phyloP scores from a whole-genome alignment of 2,888 invertebrate genomes.

The Cheilosia soror region DNA sequence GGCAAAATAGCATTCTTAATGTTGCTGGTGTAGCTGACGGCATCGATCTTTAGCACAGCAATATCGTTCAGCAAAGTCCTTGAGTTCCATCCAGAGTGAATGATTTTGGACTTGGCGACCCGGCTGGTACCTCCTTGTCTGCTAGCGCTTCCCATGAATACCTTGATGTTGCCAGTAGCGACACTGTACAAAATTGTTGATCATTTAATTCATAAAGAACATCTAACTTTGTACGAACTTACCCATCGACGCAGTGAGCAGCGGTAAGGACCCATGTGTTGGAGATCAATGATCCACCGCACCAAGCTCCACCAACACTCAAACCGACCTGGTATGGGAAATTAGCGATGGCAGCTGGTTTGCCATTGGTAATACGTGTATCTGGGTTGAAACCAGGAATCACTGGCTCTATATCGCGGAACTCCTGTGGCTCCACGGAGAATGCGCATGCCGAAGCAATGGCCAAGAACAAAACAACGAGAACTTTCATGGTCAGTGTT shows the following conservation, averaged over 20 bases:
- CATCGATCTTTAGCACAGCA: constrained; percentile 56
- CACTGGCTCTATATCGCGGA: constrained; percentile 76
- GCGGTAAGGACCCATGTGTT: constrained; percentile 77
- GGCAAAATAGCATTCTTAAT: constrained; percentile 43
- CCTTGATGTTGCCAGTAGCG: not conserved
- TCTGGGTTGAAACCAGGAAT: constrained; percentile 78
- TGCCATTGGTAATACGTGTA: constrained; percentile 47
- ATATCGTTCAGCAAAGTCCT: constrained; percentile 64
- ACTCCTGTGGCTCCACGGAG: constrained; percentile 54
- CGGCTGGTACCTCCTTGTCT: not conserved
- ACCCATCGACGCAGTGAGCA: constrained; percentile 77
- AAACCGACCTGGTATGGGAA: constrained; percentile 55
- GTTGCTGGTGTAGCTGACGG: constrained; percentile 74
- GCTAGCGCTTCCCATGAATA: constrained; percentile 56
- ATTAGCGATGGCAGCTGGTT: not conserved
- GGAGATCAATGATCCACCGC: constrained; percentile 32
- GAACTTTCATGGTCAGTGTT: constrained; percentile 50
- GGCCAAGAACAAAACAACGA: constrained; percentile 78
- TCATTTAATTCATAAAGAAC: not conserved
- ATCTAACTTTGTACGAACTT: not conserved
- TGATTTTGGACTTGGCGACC: not conserved
- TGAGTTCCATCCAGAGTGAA: constrained; percentile 60
- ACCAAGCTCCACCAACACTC: constrained; percentile 31
- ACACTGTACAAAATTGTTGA: not conserved
- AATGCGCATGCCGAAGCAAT: constrained; percentile 77